Conservation (phyloP, 2,888 invertebrate species). For the Drosophila antonietae region DNA sequence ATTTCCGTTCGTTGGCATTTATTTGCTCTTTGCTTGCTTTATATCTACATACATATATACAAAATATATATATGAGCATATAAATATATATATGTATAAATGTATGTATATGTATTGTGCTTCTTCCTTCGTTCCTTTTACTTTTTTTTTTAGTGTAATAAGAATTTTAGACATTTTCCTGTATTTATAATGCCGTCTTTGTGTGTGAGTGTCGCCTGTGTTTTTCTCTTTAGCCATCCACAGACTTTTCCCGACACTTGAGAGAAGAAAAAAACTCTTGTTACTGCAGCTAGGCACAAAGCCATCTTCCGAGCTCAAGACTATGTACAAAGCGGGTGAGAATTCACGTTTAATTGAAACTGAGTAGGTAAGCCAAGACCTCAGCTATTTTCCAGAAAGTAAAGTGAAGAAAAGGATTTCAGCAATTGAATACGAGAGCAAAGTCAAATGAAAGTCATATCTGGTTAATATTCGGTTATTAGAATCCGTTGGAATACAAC, state of each 20-base stretch:
- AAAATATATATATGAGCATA: slow-evolving; percentile 6
- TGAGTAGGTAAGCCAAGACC: slow-evolving; percentile 19
- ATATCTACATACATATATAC: not conserved
- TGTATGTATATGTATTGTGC: slow-evolving; percentile 15
- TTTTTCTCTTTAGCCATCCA: slow-evolving; percentile 37
- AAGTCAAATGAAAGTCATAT: slow-evolving; percentile 40
- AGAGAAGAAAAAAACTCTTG: slow-evolving; percentile 40
- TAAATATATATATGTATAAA: slow-evolving; percentile 3
- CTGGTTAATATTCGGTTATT: not conserved
- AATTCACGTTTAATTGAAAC: slow-evolving; percentile 60
- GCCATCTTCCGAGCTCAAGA: slow-evolving; percentile 9
- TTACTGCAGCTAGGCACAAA: slow-evolving; percentile 26
- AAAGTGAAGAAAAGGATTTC: slow-evolving; percentile 19
- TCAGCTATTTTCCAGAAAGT: slow-evolving; percentile 1
- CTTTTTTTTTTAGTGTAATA: slow-evolving; percentile 56
- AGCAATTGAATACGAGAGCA: slow-evolving; percentile 5
- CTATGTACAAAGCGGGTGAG: not conserved
- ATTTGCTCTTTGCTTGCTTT: slow-evolving; percentile 39
- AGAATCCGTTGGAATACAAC: not conserved
- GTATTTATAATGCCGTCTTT: slow-evolving; percentile 12
- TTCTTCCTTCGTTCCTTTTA: slow-evolving; percentile 29
- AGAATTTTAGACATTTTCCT: slow-evolving; percentile 43
- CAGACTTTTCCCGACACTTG: slow-evolving; percentile 37
- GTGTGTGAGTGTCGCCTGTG: slow-evolving; percentile 24
- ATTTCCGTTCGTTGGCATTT: slow-evolving; percentile 69